These are phyloP conservation scores for Plutella xylostella DNA, from an alignment of 2,888 invertebrate species.

Conservation along the genomic window DNA sequence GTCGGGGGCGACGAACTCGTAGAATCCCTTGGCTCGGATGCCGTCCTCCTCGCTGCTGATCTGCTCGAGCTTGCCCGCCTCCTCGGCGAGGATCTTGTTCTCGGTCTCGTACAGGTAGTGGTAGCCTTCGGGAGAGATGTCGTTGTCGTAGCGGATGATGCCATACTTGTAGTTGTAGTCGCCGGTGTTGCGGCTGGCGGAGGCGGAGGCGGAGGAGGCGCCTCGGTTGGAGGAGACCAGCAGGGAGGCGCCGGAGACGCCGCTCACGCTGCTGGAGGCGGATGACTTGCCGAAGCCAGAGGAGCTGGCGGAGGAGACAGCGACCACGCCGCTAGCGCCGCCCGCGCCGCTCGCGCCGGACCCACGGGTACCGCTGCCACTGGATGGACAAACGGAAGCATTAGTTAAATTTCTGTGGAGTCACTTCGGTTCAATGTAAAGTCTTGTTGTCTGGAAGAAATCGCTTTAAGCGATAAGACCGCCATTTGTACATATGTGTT, in stretches of 20 bases:
- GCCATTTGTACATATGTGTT: too few relatives aligned
- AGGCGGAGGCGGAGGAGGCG: slow-evolving; percentile 10
- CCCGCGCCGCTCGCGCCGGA: slow-evolving; percentile 6
- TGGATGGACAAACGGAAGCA: too few relatives aligned
- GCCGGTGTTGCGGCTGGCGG: slow-evolving; percentile 12
- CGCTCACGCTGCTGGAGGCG: not conserved
- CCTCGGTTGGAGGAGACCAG: not conserved
- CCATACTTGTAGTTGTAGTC: slow-evolving; percentile 51
- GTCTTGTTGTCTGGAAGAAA: too few relatives aligned
- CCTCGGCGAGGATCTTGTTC: slow-evolving; percentile 59
- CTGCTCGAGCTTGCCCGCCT: slow-evolving; percentile 46
- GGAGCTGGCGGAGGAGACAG: not conserved
- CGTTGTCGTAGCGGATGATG: slow-evolving; percentile 51
- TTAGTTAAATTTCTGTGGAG: too few relatives aligned
- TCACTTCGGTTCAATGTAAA: too few relatives aligned
- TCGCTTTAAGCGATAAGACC: too few relatives aligned
- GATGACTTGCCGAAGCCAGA: not conserved
- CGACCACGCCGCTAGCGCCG: slow-evolving; percentile 1
- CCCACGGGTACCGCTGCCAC: slow-evolving; percentile 5
- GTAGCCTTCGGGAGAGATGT: slow-evolving; percentile 46
- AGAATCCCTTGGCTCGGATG: slow-evolving; percentile 52
- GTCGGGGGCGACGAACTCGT: slow-evolving; percentile 51
- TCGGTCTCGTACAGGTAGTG: slow-evolving; percentile 62
- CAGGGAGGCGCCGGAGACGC: not conserved
- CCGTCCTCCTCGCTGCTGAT: slow-evolving; percentile 37